Base-by-base conservation (phyloP, 1,140 invertebrate genomes). In the Hesperophylax magnus region DNA sequence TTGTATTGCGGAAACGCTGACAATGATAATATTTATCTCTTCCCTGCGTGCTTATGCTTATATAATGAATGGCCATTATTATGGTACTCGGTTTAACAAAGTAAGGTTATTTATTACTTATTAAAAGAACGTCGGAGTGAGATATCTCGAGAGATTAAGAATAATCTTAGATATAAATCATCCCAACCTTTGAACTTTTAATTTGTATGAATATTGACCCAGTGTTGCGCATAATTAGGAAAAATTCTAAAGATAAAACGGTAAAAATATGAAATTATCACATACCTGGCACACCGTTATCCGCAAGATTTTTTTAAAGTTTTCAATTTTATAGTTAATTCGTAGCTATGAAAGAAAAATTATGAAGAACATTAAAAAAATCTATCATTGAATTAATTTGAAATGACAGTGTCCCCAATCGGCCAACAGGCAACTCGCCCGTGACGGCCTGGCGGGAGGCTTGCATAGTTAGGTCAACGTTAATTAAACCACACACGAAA, bases 21-120 rank as follows among this genome's bases (percentile, higher is more conserved):
- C 67, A 54, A 53, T 67, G 31, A 67, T 72, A 72, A 72, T 53
- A 72, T 72, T 72, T 72, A 72, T 54, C 47, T 72, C 52, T 54
- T 54, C 52, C 27, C 63, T 2, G 47, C 52, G 52, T 53, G 27
- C 20, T 20, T 72, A 17, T n/a, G 18, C 9, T 72, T 47, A 20
- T 27, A 54, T 54, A 72, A 54, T 72, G 24, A 72, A 53, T 20
- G 14, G 27, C 17, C 27, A 72, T 52, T 72, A 72, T 72, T 72
- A 54, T 72, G 53, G 69, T 53, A 72, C 39, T 20, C 15, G 4
- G 47, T 72, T 18, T 15, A 17, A 54, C 24, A 22, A 52, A 31
- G 47, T n/a, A 14, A 52, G 9, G 18, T 72, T 72, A 72, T 72
- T 72, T 72, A 72, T 72, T 72, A 31, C 47, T 22, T 72, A 72